Percentiles rank a stretch among this genome's conserved stretches.
Conservation (phyloP, 2,888 invertebrate genomes). For the Parelbella ahira region DNA sequence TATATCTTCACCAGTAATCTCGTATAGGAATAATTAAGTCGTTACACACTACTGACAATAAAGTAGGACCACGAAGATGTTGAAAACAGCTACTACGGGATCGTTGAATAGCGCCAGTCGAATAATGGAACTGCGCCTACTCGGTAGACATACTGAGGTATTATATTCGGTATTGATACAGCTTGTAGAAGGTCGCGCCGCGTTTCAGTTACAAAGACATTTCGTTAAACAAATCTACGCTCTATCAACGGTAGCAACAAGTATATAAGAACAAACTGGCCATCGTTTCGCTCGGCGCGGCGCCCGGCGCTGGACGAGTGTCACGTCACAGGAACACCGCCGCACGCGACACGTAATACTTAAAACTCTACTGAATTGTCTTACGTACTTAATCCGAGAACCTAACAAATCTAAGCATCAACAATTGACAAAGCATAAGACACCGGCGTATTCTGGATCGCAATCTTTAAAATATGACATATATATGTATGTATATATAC, state of each 20-base stretch:
- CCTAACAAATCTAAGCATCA: slow-evolving; percentile 22
- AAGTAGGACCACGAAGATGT: slow-evolving; percentile 18
- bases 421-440: slow-evolving; percentile 26
- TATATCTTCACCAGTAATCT: slow-evolving; percentile 29
- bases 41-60: slow-evolving; percentile 10
- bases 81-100: slow-evolving; percentile 4
- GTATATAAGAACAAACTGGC: slow-evolving; percentile 18
- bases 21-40: slow-evolving; percentile 20
- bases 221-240: slow-evolving; percentile 8
- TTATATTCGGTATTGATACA: too few species aligned
- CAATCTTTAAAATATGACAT: slow-evolving; percentile 27
- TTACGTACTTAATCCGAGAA: slow-evolving; percentile 25
- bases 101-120: slow-evolving; percentile 21
- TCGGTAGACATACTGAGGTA: too few species aligned
- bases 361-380: slow-evolving; percentile 23
- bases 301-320: too few species aligned
- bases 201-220: slow-evolving; percentile 2
- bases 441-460: slow-evolving; percentile 21
- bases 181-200: slow-evolving; percentile 10
- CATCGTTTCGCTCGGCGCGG: slow-evolving; percentile 12
- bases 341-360: slow-evolving; percentile 20
- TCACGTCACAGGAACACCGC: slow-evolving; percentile 22
- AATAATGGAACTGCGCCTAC: too few species aligned
- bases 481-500: slow-evolving; percentile 29
- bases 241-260: slow-evolving; percentile 1